phyloP scores from a whole-genome alignment of 2,797 vertebrate genomes.

The Protonibea diacanthus region DNA sequence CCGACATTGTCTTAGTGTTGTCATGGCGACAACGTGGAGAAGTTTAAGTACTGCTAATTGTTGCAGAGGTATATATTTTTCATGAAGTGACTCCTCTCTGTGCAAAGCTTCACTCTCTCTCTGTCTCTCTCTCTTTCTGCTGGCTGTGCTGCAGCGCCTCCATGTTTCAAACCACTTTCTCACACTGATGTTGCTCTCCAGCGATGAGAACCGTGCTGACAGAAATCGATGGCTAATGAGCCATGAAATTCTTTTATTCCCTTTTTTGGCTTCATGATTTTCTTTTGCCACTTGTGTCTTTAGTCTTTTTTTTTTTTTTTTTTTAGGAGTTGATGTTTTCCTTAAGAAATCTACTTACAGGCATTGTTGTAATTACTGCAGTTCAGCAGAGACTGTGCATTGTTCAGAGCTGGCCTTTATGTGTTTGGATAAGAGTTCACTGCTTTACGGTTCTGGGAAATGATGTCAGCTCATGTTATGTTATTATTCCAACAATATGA shows the following conservation, averaged over 20 bases:
- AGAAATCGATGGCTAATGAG: constrained; percentile 60
- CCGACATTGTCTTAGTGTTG: constrained; percentile 56
- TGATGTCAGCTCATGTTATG: not conserved
- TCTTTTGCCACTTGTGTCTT: constrained; percentile 13
- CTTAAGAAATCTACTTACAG: constrained; percentile 6
- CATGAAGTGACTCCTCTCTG: not conserved
- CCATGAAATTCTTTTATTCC: constrained; percentile 50
- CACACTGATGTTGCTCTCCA: constrained; percentile 8
- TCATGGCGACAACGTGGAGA: constrained; percentile 60
- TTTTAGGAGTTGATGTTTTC: not conserved
- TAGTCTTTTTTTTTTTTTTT: not conserved
- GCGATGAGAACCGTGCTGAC: not conserved
- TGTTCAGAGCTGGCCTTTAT: not conserved
- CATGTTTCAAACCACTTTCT: constrained; percentile 13
- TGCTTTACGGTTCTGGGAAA: not conserved
- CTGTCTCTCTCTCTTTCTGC: not conserved
- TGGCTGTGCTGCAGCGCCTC: not conserved
- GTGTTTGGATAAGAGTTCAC: not conserved
- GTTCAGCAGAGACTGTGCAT: not conserved
- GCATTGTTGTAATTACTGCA: constrained; percentile 21
- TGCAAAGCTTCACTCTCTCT: not conserved
- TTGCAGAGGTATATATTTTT: constrained; percentile 33
- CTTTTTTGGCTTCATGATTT: constrained; percentile 38
- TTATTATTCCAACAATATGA: too few relatives aligned
- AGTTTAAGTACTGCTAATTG: constrained; percentile 53